Evolutionary conservation across 2,113 vertebrate genomes (phyloP), one percentile per base, ranked within the genome.

Genomic region (Crypturellus undulatus): DNA sequence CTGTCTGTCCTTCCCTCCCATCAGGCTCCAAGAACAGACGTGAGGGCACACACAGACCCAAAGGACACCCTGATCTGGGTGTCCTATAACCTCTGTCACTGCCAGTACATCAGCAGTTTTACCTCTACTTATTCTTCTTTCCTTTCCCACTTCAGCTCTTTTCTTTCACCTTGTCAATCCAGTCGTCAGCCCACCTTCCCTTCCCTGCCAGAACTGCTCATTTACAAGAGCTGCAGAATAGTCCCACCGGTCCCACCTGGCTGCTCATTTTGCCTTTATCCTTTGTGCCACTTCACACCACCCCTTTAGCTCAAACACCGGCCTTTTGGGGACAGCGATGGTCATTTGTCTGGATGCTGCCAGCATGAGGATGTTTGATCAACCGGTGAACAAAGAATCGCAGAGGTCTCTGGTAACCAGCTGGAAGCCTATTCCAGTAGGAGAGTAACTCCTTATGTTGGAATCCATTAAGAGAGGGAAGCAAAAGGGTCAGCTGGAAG

Each of bases 401-500:
- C 60, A 34, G 34, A 34, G 28, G 65, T 79, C 65, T 81, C 47
- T 43, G 75, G 77, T 64, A 89, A 62, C 9, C 73, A 84, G 73
- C 77, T 93, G 89, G 79, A 91, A 28, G 16, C 20, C 81, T 80
- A 28, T 32, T 89, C 68, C 54, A 80, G 47, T 3, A 67, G 54
- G 43, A 90, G 60, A 79, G 40, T 22, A 72, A 82, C 60, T 91
- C 64, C 92, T 91, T 80, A 94, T 93, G 93, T 86, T 79, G 79
- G 92, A 84, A 96, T 71, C 79, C 84, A 83, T 93, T 93, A 94
- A 52, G 43, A 87, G 58, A 68, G 84, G 4, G 68, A 92, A 95
- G 91, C 18, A 79, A 90, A 9, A 56, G 76, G 67, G 79, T 67
- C 49, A 10, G 80, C 83, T 94, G 84, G 79, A 95, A 94, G 87